Evolutionary conservation across 2,113 vertebrate species (phyloP).

Genomic region (Phrynocephalus versicolor): DNA sequence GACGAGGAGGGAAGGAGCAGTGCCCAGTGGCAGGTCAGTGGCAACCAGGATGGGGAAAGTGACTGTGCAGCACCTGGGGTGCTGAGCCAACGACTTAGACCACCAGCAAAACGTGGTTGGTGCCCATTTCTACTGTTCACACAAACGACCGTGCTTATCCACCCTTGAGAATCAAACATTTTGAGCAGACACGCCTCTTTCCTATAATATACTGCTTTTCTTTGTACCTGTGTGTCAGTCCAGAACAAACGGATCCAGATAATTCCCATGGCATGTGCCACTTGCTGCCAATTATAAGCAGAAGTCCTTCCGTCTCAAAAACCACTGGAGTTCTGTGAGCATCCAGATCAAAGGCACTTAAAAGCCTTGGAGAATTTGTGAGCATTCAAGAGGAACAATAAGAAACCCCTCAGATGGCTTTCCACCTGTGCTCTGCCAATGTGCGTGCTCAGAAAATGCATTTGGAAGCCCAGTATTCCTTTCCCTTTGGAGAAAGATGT

Average conservation of each 20-base stretch:
- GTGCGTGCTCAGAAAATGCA: not conserved
- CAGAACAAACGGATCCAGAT: not conserved
- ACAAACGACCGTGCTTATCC: accelerated
- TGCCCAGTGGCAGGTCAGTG: too few species aligned
- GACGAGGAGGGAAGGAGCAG: too few species aligned
- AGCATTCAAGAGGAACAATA: not conserved
- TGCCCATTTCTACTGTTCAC: not conserved
- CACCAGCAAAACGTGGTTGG: too few species aligned
- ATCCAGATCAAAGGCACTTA: not conserved
- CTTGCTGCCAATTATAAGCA: not conserved
- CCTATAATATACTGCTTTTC: not conserved
- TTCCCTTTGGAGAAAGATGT: not conserved
- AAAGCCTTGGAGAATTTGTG: not conserved
- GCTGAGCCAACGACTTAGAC: too few species aligned
- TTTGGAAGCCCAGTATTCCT: not conserved
- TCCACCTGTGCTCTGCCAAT: not conserved
- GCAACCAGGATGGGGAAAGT: too few species aligned
- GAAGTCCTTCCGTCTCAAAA: not conserved
- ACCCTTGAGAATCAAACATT: not conserved
- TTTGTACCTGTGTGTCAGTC: not conserved
- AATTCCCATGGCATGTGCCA: not conserved
- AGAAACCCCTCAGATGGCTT: not conserved
- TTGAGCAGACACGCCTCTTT: accelerated
- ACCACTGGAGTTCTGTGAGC: not conserved
- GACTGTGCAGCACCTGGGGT: too few species aligned